Base-by-base conservation (phyloP, 2,797 vertebrate genomes). In the Dromococcyx pavoninus region DNA sequence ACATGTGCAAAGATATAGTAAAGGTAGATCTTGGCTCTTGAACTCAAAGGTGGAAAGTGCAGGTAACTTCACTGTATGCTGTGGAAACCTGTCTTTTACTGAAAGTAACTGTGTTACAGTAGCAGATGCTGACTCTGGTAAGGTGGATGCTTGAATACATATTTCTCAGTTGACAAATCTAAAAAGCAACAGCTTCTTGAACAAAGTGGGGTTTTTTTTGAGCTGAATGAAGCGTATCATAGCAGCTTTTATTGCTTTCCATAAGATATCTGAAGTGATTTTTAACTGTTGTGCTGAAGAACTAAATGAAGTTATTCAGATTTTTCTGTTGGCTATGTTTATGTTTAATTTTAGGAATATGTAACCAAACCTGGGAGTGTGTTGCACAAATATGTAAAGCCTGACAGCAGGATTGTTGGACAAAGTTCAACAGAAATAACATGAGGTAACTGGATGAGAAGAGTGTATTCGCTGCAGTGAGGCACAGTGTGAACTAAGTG, bases 161-260 rank as follows among this genome's bases (percentile, higher is more conserved):
- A 22, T n/a, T 48, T 86, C 62, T 72, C 53, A 57, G 67, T 60
- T 76, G 60, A 75, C 70, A 87, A 27, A 64, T 86, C 79, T 81
- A 56, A 91, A 92, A 91, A 93, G 94, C 89, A 81, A 79, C 69
- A 89, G 69, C 79, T 86, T 77, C 44, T 80, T 77, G 30, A 91
- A 60, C 25, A 74, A 54, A 0, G 6, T 25, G 54, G 66, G 44
- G 69, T 60, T 88, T 46, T 72, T 64, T 88, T 37, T 67, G 12
- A 93, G 70, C 70, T 75, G 27, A 65, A 61, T 69, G 73, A 94
- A 91, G 73, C 53, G 6, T 51, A 84, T 48, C 8, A 8, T 44
- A 92, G 61, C 60, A 91, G 53, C 39, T 84, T 85, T 95, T 95
- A 95, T 94, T 96, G 94, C 93, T 93, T 93, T n/a, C 69, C 72